Percentiles rank a stretch among this genome's conserved stretches.
These are phyloP conservation scores for Spisula solida DNA, from an alignment of 2,888 invertebrate species.

Conservation along the genomic window DNA sequence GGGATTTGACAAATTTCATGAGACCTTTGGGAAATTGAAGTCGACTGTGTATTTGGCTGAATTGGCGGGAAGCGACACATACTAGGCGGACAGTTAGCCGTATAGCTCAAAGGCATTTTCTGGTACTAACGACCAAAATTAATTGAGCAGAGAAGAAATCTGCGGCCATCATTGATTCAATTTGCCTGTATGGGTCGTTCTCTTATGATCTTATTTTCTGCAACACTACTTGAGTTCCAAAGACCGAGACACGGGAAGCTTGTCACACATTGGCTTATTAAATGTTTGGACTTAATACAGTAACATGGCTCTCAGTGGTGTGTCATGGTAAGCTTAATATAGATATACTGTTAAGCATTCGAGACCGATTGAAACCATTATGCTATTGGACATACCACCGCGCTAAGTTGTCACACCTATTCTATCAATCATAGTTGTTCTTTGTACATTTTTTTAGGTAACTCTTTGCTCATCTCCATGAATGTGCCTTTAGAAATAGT, in stretches of 20 bases:
- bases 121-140: constrained; percentile 38
- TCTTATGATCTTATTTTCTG: constrained; percentile 19
- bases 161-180: constrained; percentile 51
- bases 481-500: no score
- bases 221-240: background rate
- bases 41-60: constrained; percentile 25
- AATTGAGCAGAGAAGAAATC: constrained; percentile 59
- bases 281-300: background rate
- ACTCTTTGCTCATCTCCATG: no score
- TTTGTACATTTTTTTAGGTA: no score
- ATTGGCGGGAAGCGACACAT: constrained; percentile 32
- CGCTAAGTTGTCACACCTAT: no score
- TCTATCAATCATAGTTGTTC: no score
- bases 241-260: background rate
- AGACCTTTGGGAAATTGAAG: constrained; percentile 61
- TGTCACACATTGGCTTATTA: background rate
- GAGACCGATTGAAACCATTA: no score
- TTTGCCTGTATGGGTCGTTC: constrained; percentile 46
- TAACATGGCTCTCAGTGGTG: no score
- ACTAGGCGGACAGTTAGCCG: constrained; percentile 31
- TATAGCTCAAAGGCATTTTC: constrained; percentile 39
- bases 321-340: no score
- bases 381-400: no score
- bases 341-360: no score
- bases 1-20: constrained; percentile 62